Evolutionary conservation across 2,113 vertebrate species (phyloP).

Genomic region (Rhodinocichla rosea): DNA sequence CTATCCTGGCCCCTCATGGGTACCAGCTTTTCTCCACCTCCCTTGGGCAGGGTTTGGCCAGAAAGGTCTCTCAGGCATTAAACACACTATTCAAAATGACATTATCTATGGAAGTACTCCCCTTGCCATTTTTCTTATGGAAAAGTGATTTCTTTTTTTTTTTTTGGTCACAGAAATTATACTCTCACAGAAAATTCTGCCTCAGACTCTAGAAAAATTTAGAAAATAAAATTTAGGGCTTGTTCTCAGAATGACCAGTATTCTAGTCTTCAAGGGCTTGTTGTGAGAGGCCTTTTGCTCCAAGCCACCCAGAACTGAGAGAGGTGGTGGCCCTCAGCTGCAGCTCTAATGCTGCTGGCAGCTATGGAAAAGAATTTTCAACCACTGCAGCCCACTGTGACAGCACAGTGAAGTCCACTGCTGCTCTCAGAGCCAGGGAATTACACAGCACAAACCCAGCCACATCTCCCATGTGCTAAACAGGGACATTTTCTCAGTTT

Average conservation of each 20-base stretch:
- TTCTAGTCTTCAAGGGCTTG: background rate
- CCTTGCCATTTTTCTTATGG: background rate
- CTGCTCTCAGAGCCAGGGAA: background rate
- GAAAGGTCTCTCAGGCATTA: background rate
- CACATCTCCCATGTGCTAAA: accelerated
- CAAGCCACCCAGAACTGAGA: background rate
- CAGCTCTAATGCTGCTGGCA: background rate
- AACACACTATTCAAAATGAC: background rate
- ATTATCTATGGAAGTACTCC: background rate
- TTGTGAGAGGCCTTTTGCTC: background rate
- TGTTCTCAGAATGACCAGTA: background rate
- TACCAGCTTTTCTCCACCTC: background rate
- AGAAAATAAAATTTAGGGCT: background rate
- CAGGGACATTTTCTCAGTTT: background rate
- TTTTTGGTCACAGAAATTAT: background rate
- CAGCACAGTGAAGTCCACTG: background rate
- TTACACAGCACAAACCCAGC: background rate
- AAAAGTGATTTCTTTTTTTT: background rate
- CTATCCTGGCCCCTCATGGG: background rate
- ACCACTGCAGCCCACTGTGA: background rate
- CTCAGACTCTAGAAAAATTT: background rate
- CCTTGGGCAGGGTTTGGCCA: background rate
- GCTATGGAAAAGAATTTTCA: background rate
- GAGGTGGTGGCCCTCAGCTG: background rate
- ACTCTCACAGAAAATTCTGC: background rate